Evolutionary conservation across 2,113 vertebrate genomes (phyloP).

Genomic region (Burhinus oedicnemus): DNA sequence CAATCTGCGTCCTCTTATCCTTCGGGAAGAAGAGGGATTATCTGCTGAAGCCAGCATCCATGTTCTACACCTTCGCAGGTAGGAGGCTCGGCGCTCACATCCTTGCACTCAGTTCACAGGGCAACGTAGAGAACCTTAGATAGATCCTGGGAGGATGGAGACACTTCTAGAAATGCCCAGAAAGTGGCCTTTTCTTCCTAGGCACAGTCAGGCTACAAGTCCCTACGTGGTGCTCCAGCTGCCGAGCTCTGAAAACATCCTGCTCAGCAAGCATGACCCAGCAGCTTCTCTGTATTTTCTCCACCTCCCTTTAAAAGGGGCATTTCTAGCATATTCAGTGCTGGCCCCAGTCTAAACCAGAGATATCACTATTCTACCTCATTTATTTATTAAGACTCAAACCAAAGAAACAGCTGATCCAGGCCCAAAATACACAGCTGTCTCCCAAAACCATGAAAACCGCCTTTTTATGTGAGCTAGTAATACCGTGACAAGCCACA

Average conservation of each 20-base stretch:
- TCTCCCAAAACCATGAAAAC: accelerated
- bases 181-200: background rate
- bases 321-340: background rate
- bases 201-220: background rate
- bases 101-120: background rate
- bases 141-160: background rate
- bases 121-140: background rate
- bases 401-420: background rate
- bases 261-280: background rate
- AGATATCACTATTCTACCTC: background rate
- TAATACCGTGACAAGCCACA: background rate
- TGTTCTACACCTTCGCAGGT: constrained; percentile 96
- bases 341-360: background rate
- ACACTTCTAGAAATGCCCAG: background rate
- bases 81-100: background rate
- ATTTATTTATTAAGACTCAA: background rate
- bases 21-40: constrained; percentile 88
- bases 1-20: constrained; percentile 82
- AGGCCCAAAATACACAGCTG: background rate
- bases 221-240: background rate
- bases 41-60: constrained; percentile 91
- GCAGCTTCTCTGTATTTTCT: background rate
- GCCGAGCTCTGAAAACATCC: background rate
- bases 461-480: background rate
- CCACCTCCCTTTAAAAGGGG: background rate